A percentile compares a stretch with the other conserved stretches of the same genome.
These are phyloP conservation scores for Scopus umbretta DNA, from an alignment of 2,113 vertebrate species.

Conservation along the genomic window DNA sequence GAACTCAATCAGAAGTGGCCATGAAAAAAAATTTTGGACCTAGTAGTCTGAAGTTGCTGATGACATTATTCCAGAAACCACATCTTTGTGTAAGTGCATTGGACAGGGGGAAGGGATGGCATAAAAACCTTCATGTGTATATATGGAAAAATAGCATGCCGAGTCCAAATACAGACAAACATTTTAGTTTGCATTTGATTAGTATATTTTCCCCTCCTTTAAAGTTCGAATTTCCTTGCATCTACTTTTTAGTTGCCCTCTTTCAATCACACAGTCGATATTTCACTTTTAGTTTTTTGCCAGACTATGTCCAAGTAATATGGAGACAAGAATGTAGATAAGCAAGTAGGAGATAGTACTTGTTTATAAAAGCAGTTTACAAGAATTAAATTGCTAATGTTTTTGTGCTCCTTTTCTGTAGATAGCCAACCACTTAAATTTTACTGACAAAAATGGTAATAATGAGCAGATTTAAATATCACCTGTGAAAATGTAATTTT, in stretches of 20 bases:
- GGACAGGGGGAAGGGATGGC: neutral
- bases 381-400: neutral
- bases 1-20: neutral
- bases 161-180: neutral
- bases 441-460: neutral
- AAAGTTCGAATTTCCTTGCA: neutral
- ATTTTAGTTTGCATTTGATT: neutral
- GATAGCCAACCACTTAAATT: neutral
- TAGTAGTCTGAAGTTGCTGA: neutral
- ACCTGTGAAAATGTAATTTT: neutral
- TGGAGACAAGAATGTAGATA: neutral
- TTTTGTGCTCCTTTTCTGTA: neutral
- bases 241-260: neutral
- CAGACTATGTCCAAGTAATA: neutral
- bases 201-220: neutral
- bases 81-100: neutral
- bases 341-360: neutral
- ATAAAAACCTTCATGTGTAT: neutral
- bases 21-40: neutral
- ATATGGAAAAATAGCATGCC: neutral
- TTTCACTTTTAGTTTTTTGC: neutral
- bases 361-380: neutral
- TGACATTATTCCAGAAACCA: neutral
- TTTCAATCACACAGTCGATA: neutral
- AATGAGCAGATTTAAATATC: neutral